Conservation (phyloP, 2,797 vertebrate species). For the Falco berigora region DNA sequence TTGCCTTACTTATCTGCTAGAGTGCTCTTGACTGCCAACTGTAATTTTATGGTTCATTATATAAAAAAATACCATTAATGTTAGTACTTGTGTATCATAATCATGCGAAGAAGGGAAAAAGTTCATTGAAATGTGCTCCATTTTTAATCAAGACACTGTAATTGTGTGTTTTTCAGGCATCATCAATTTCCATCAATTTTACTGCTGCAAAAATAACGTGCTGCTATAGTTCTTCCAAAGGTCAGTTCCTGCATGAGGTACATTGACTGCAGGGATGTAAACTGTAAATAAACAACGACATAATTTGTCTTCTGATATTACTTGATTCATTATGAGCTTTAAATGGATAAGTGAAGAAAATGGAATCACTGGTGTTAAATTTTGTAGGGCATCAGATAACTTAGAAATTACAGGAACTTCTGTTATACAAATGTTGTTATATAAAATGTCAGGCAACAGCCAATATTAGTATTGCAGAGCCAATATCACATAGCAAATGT, state of each 20-base stretch:
- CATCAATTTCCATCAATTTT: conserved; percentile 64
- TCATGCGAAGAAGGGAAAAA: conserved; percentile 58
- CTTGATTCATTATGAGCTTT: conserved; percentile 5
- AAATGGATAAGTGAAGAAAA: conserved; percentile 37
- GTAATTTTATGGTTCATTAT: conserved; percentile 91
- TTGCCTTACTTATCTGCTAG: conserved; percentile 87
- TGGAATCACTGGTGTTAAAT: neutral
- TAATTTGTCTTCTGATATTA: conserved; percentile 35
- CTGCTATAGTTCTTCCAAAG: conserved; percentile 55
- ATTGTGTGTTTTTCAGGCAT: conserved; percentile 68
- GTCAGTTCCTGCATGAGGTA: conserved; percentile 25
- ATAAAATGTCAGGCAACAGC: conserved; percentile 16
- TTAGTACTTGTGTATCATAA: conserved; percentile 68
- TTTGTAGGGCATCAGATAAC: neutral
- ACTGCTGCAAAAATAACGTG: conserved; percentile 42
- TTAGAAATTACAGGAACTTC: conserved; percentile 16
- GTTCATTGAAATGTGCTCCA: conserved; percentile 51
- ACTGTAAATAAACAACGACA: conserved; percentile 45
- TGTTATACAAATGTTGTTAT: neutral
- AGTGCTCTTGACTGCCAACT: conserved; percentile 82
- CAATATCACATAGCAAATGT: neutral
- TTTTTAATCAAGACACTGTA: conserved; percentile 67
- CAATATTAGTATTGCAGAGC: conserved; percentile 8
- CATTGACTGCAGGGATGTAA: conserved; percentile 1
- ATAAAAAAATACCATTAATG: conserved; percentile 75